Conservation (phyloP, 2,888 invertebrate species). For the Chrysodeixis includens region DNA sequence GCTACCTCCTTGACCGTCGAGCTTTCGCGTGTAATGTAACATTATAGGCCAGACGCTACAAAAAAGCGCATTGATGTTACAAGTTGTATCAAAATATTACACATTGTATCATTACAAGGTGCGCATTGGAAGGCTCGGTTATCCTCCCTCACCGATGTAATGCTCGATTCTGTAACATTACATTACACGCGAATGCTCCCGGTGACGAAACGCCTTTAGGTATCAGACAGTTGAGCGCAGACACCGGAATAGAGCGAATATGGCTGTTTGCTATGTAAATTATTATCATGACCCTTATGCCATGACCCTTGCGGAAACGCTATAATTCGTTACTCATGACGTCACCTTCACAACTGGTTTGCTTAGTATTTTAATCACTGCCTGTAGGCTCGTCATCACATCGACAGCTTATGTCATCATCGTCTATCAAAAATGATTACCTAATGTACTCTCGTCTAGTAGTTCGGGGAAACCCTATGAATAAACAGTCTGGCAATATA, state of each 20-base stretch:
- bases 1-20: too few species aligned
- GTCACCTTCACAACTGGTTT: slow-evolving; percentile 19
- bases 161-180: too few species aligned
- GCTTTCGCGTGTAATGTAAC: too few species aligned
- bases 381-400: not conserved
- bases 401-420: slow-evolving; percentile 25
- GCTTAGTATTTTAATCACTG: not conserved
- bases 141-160: too few species aligned
- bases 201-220: too few species aligned
- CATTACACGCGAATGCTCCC: too few species aligned
- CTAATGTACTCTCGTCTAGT: not conserved
- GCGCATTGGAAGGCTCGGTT: too few species aligned
- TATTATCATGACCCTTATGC: not conserved
- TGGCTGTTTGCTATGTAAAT: not conserved
- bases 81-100: too few species aligned
- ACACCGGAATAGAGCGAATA: not conserved
- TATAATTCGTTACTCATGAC: not conserved
- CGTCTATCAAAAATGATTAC: slow-evolving; percentile 9
- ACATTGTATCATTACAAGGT: too few species aligned
- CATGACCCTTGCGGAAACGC: not conserved
- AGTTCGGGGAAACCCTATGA: not conserved
- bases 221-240: too few species aligned
- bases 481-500: slow-evolving; percentile 4
- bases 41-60: too few species aligned
- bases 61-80: too few species aligned